Evolutionary conservation across 2,113 vertebrate genomes (phyloP).

Genomic region (Ochotona curzoniae): DNA sequence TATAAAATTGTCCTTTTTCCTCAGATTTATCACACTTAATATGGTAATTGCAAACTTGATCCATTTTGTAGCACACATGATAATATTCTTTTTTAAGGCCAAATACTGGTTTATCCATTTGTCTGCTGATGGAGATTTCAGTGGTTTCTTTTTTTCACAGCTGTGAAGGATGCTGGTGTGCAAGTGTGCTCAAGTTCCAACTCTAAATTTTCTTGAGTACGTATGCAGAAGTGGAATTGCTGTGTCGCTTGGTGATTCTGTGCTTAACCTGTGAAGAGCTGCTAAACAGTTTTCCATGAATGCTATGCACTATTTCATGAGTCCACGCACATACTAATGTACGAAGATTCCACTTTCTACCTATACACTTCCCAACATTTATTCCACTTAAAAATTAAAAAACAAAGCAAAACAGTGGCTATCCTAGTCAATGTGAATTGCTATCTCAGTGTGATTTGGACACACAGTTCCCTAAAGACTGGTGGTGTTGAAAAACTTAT

Average conservation of each 20-base stretch:
- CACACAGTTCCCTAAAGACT: conserved; percentile 3
- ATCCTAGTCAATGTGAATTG: not conserved
- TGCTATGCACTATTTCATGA: not conserved
- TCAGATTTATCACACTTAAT: not conserved
- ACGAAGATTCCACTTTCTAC: not conserved
- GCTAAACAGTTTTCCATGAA: not conserved
- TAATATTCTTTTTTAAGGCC: conserved; percentile 26
- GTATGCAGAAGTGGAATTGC: not conserved
- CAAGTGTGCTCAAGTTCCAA: not conserved
- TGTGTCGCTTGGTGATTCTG: not conserved
- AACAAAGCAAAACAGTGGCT: not conserved
- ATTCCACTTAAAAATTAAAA: not conserved
- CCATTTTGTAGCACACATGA: not conserved
- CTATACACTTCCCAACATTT: not conserved
- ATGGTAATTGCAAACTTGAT: not conserved
- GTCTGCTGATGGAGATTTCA: not conserved
- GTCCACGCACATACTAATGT: not conserved
- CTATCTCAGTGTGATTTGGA: not conserved
- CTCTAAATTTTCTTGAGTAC: not conserved
- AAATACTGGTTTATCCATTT: not conserved
- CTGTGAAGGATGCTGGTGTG: not conserved
- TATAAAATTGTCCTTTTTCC: not conserved
- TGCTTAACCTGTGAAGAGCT: not conserved
- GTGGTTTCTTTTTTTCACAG: not conserved
- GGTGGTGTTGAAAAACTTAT: not conserved